A percentile compares a stretch with the other conserved stretches of the same genome.
phyloP scores from a whole-genome alignment of 1,140 invertebrate species.

The Grapholita molesta region DNA sequence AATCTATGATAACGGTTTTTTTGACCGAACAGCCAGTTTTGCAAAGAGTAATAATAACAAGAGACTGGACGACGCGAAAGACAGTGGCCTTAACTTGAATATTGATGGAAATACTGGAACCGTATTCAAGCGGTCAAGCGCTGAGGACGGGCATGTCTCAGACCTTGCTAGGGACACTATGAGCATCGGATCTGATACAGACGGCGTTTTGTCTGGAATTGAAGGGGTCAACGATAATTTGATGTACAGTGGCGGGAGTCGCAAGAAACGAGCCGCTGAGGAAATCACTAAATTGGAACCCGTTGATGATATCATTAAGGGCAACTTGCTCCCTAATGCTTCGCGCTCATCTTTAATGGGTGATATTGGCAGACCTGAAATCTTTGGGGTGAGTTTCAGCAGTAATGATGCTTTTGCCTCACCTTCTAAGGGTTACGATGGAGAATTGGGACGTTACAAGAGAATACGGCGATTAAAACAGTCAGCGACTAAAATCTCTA shows the following conservation, averaged over 20 bases:
- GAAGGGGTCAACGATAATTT: constrained; percentile 62
- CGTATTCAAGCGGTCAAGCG: neutral
- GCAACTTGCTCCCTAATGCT: neutral
- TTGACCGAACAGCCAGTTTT: constrained; percentile 47
- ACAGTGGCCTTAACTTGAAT: constrained; percentile 9
- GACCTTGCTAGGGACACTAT: constrained; percentile 33
- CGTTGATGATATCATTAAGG: neutral
- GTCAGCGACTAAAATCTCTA: neutral
- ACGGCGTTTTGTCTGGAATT: constrained; percentile 50
- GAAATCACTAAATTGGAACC: constrained; percentile 9
- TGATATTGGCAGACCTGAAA: constrained; percentile 24
- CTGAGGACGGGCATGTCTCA: neutral
- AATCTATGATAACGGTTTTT: constrained; percentile 57
- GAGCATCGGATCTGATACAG: constrained; percentile 56
- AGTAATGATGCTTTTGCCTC: constrained; percentile 52
- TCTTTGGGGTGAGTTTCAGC: constrained; percentile 34
- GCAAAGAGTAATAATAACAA: constrained; percentile 27
- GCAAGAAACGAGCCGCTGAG: constrained; percentile 38
- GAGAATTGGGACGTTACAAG: constrained; percentile 54
- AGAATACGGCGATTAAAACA: constrained; percentile 54
- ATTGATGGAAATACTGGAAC: constrained; percentile 1
- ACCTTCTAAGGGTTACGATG: constrained; percentile 44
- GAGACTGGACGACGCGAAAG: constrained; percentile 11
- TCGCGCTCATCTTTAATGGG: neutral
- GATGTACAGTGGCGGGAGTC: constrained; percentile 46